Base-by-base conservation (phyloP, 2,797 vertebrate species). In the Xenops minutus region DNA sequence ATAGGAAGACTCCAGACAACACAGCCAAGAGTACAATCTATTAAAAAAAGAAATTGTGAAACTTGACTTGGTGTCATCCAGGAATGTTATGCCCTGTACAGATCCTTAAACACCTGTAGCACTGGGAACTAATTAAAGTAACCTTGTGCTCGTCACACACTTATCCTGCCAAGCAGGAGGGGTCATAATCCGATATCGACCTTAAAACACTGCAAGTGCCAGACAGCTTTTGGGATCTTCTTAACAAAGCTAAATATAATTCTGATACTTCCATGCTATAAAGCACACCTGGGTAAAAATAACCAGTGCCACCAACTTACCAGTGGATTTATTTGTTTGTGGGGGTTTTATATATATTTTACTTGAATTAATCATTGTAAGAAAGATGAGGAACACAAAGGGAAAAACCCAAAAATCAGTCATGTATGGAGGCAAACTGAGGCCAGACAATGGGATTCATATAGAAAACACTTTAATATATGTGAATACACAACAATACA, bases 231-330 rank as follows among this genome's bases (percentile, higher is more conserved):
- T 36, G 36, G 32, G 29, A 72, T 69, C 82, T 87, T 76, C 87
- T 89, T 61, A 89, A 85, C 46, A 93, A 93, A 94, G 61, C 59
- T 93, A 92, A 91, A 89, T 61, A 61, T 62, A 85, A 88, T 64
- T 71, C 49, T 71, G 41, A 52, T 46, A 61, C 12, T 36, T 64
- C 43, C 17, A 12, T 4, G 20, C 32, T 85, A 46, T 17, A 79
- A 76, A 79, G 56, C 7, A 52, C 62, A 76, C 18, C 27, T 48
- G 14, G 19, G 36, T 39, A 55, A 89, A 88, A 91, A 85, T 34
- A 87, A 41, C 32, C 15, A 71, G 15, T 44, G 27, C 12, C 27
- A 46, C 24, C 63, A 64, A n/a, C 37, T 59, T 37, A 63, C 12
- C 49, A 58, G 29, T 13, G 23, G 24, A 21, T 23, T 24, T 49